Evolutionary conservation across 2,797 vertebrate species (phyloP).

Genomic region (Gambusia yucatana): DNA sequence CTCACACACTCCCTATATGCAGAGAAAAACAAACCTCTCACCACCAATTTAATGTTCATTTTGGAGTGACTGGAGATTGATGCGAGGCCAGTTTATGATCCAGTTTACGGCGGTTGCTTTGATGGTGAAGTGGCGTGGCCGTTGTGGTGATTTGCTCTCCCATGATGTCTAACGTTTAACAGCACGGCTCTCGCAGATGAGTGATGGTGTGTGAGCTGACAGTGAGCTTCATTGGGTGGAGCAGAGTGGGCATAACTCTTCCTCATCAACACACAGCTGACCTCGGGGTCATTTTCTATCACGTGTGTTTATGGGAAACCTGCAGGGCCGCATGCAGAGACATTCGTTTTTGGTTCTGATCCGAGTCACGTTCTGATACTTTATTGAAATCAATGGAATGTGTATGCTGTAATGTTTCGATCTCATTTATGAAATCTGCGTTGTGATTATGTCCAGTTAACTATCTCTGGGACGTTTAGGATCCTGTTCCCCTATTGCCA

Average conservation of each 20-base stretch:
- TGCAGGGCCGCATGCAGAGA: neutral
- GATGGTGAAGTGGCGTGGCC: slow-evolving; percentile 21
- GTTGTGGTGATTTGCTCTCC: slow-evolving; percentile 38
- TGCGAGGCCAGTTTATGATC: slow-evolving; percentile 38
- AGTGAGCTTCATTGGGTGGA: slow-evolving; percentile 55
- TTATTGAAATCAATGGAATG: neutral
- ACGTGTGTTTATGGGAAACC: neutral
- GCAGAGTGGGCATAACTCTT: slow-evolving; percentile 57
- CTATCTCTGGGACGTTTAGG: neutral
- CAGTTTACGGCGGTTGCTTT: slow-evolving; percentile 22
- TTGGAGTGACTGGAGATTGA: slow-evolving; percentile 12
- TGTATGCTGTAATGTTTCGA: neutral
- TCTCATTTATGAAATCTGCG: neutral
- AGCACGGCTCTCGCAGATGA: slow-evolving; percentile 49
- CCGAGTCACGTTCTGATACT: neutral
- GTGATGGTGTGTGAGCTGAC: slow-evolving; percentile 48
- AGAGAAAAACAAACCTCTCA: neutral
- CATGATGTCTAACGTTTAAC: slow-evolving; percentile 32
- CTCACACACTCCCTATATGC: neutral
- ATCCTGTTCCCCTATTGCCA: neutral
- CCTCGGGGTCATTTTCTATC: slow-evolving; percentile 32
- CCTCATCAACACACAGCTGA: slow-evolving; percentile 42
- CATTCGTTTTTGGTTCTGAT: neutral
- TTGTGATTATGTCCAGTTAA: neutral
- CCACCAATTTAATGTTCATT: slow-evolving; percentile 18